Conservation (phyloP, 2,888 invertebrate species). For the Branchinecta sandiegonensis region DNA sequence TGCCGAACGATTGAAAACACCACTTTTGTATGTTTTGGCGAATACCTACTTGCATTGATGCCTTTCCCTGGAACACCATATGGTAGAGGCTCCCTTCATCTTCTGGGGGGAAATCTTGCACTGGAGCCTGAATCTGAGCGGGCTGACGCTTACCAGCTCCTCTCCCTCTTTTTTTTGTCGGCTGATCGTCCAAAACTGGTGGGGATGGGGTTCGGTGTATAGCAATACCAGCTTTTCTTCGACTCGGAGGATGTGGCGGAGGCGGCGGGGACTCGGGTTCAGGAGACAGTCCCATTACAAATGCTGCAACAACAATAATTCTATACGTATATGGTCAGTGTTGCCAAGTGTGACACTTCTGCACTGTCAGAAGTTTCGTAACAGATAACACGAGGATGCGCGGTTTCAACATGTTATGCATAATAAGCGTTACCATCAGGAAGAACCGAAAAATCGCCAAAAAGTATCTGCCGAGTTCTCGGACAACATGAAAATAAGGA, state of each 20-base stretch:
- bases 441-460: no score
- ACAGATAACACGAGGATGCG: no score
- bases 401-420: no score
- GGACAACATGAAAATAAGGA: no score
- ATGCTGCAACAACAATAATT: slow-evolving; percentile 7
- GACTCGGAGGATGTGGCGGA: not conserved
- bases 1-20: no score
- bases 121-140: not conserved
- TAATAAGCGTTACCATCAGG: no score
- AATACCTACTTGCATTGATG: slow-evolving; percentile 53
- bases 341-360: no score
- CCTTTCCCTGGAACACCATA: slow-evolving; percentile 64
- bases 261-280: not conserved
- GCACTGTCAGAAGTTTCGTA: no score
- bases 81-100: slow-evolving; percentile 73
- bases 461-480: no score
- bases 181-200: slow-evolving; percentile 2
- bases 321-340: no score
- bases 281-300: not conserved
- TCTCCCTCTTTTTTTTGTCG: not conserved
- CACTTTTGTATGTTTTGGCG: no score
- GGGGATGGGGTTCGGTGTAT: slow-evolving; percentile 10
- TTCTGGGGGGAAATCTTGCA: slow-evolving; percentile 39
- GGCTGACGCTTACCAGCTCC: not conserved
- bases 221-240: not conserved